Evolutionary conservation across 2,113 vertebrate species (phyloP), one percentile per base, ranked within the genome.

Genomic region (Pandion haliaetus): DNA sequence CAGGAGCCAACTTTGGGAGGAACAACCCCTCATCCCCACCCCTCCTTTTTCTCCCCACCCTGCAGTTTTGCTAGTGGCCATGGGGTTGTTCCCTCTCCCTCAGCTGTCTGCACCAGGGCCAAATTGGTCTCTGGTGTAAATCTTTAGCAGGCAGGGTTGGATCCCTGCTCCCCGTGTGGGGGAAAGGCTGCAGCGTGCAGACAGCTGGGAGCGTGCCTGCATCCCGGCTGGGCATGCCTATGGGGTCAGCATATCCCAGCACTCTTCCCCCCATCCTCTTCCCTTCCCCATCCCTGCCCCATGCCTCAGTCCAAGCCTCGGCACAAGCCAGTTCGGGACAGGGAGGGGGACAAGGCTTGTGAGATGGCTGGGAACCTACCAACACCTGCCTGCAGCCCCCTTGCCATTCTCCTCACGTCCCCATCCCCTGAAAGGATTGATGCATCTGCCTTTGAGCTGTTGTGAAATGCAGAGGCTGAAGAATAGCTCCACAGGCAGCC

Each of bases 361-460:
- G 81, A 93, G 80, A 91, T 83, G 93, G 85, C 96, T 95, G 81
- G 74, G 90, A 93, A 91, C 85, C 70, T 70, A 49, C 92, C 59
- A 97, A 77, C 95, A 97, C 96, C 96, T 97, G 96, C 93, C 61
- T 82, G 54, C 12, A 34, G 72, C 49, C 92, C 87, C 69, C 82
- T 98, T 95, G 84, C 82, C 94, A 97, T 97, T 97, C 97, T 82
- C 85, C 96, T 98, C 98, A 97, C 94, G 90, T 97, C 72, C 47
- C 77, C 79, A 88, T 97, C 62, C 95, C 94, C 95, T 96, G 96
- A 97, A 97, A 97, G 97, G 98, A 98, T 95, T 96, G 97, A 98
- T 95, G 96, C 96, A 96, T 98, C 97, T 98, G 97, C 97, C 97
- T 98, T 95, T 87, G 96, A 97, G 97, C 90, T 97, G 94, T 95